Percentiles rank a stretch among this genome's conserved stretches.
phyloP scores from a whole-genome alignment of 2,113 vertebrate species.

The Gallinago media region DNA sequence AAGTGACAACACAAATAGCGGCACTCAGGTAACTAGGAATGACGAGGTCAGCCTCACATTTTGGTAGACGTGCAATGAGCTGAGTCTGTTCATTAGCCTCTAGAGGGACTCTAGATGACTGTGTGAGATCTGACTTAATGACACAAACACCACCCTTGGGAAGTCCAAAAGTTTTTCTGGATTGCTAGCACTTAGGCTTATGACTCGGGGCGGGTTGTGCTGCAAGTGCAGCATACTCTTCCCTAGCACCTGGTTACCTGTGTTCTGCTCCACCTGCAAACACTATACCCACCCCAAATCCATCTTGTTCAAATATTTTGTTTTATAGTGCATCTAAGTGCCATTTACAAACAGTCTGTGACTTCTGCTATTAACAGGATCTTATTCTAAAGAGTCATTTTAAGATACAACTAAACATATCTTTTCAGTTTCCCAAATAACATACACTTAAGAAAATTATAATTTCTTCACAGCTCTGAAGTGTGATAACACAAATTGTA shows the following conservation, averaged over 20 bases:
- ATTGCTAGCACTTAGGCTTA: not conserved
- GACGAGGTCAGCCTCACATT: not conserved
- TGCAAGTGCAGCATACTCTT: rapidly evolving
- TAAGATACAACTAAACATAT: not conserved
- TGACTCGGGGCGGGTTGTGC: rapidly evolving
- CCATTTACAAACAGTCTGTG: not conserved
- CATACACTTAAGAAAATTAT: not conserved
- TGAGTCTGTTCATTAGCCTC: not conserved
- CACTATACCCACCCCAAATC: not conserved
- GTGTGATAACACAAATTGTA: not conserved
- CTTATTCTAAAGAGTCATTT: not conserved
- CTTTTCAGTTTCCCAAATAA: not conserved
- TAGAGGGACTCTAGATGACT: not conserved
- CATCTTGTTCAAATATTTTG: not conserved
- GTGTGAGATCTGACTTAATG: not conserved
- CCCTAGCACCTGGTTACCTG: not conserved
- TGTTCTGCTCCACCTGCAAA: not conserved
- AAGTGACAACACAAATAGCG: not conserved
- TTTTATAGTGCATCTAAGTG: not conserved
- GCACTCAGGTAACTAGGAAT: rapidly evolving
- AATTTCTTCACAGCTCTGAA: not conserved
- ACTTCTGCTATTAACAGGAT: not conserved
- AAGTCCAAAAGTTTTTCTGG: not conserved
- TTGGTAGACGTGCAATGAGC: not conserved
- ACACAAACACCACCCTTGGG: not conserved